phyloP scores from a whole-genome alignment of 2,888 invertebrate species.

The Horisme vitalbata region DNA sequence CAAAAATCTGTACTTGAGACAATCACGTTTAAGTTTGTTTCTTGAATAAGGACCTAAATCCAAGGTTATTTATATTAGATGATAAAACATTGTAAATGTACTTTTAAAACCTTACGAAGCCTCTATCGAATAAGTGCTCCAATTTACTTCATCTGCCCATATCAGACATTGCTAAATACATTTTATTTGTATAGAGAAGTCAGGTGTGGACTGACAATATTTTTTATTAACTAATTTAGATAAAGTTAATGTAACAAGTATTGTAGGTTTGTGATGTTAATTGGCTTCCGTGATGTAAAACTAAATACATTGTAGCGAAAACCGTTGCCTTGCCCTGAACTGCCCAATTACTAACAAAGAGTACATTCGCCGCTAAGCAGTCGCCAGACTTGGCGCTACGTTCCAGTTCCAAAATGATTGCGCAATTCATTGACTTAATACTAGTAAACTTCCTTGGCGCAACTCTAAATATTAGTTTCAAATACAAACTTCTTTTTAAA shows the following conservation, averaged over 20 bases:
- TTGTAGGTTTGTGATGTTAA: constrained; percentile 54
- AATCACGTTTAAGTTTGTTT: too few relatives aligned
- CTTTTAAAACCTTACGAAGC: constrained; percentile 10
- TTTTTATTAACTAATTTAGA: constrained; percentile 30
- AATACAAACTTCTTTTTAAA: too few relatives aligned
- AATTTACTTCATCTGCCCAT: constrained; percentile 10
- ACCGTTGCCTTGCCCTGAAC: constrained; percentile 64
- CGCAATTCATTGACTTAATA: too few relatives aligned
- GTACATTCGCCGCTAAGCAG: constrained; percentile 41
- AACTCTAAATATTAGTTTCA: too few relatives aligned
- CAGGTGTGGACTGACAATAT: constrained; percentile 20
- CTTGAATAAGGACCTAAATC: too few relatives aligned
- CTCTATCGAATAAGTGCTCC: constrained; percentile 11
- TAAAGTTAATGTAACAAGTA: constrained; percentile 43
- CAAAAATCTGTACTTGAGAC: too few relatives aligned
- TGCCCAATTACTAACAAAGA: constrained; percentile 42
- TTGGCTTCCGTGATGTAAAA: constrained; percentile 55
- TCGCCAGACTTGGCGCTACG: too few relatives aligned
- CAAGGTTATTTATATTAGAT: too few relatives aligned
- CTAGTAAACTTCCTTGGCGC: too few relatives aligned
- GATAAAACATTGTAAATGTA: constrained; percentile 2
- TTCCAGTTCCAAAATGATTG: too few relatives aligned
- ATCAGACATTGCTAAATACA: constrained; percentile 16
- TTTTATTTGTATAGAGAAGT: constrained; percentile 9
- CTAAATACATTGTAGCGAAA: constrained; percentile 47